Percentiles rank a stretch among this genome's conserved stretches.
These are phyloP conservation scores for Oryzias woworae DNA, from an alignment of 2,113 vertebrate species.

Conservation along the genomic window DNA sequence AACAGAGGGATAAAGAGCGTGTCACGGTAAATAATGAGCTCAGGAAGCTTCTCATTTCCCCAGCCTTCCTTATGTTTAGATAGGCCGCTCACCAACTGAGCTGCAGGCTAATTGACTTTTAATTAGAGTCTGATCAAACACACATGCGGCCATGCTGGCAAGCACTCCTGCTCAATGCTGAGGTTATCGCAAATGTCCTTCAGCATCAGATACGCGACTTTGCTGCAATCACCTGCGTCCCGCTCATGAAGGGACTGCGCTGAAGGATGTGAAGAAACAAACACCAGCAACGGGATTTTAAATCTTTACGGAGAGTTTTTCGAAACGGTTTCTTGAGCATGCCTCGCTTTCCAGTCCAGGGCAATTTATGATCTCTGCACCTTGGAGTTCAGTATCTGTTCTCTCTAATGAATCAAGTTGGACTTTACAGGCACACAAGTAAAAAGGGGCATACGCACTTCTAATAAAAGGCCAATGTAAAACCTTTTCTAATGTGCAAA, in stretches of 20 bases:
- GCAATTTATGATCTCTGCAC: slow-evolving; percentile 6
- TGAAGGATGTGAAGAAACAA: not conserved
- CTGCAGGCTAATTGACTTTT: slow-evolving; percentile 73
- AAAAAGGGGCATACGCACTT: not conserved
- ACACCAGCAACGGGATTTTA: not conserved
- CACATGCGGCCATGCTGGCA: slow-evolving; percentile 18
- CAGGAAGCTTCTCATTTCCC: slow-evolving; percentile 48
- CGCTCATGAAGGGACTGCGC: not conserved
- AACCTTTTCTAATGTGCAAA: not conserved
- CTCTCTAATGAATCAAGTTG: not conserved
- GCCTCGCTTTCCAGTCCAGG: not conserved
- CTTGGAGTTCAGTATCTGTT: not conserved
- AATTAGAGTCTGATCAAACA: slow-evolving; percentile 70
- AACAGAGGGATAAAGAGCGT: slow-evolving; percentile 38
- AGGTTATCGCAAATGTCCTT: slow-evolving; percentile 42
- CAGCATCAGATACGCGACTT: slow-evolving; percentile 10
- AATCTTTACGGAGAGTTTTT: slow-evolving; percentile 6
- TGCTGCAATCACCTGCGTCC: not conserved
- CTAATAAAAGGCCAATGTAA: not conserved
- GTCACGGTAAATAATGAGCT: slow-evolving; percentile 64
- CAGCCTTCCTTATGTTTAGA: slow-evolving; percentile 52
- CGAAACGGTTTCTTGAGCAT: not conserved
- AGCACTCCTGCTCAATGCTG: slow-evolving; percentile 20
- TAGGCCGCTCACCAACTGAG: slow-evolving; percentile 55
- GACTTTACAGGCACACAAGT: not conserved